Evolutionary conservation across 1,140 invertebrate species (phyloP).

Genomic region (Chironomus tepperi): DNA sequence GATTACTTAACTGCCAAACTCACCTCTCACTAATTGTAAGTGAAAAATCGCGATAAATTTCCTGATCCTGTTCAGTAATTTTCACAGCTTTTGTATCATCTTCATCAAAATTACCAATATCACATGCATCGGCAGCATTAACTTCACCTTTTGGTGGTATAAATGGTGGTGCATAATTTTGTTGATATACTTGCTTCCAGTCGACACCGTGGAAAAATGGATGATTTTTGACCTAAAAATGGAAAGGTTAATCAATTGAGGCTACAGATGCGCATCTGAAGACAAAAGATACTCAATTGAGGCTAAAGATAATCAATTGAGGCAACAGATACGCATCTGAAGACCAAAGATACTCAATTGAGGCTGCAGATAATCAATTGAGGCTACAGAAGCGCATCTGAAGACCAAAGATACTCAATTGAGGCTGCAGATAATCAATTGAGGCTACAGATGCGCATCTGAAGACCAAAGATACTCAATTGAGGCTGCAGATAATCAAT

Average conservation of each 20-base stretch:
- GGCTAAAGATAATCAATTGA: too few species aligned
- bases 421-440: too few species aligned
- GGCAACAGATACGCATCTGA: too few species aligned
- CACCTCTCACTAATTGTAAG: constrained; percentile 91
- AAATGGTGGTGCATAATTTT: constrained; percentile 95
- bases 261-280: constrained; percentile 17
- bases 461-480: too few species aligned
- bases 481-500: too few species aligned
- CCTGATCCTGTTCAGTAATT: constrained; percentile 93
- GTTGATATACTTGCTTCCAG: constrained; percentile 97
- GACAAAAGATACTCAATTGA: constrained; percentile 6
- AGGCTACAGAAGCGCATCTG: too few species aligned
- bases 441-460: too few species aligned
- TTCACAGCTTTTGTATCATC: constrained; percentile 99
- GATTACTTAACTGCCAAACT: not conserved
- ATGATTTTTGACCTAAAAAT: constrained; percentile 83
- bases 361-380: too few species aligned
- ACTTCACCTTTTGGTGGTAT: constrained; percentile 98
- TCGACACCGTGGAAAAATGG: constrained; percentile 95
- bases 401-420: too few species aligned
- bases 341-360: too few species aligned
- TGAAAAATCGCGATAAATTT: constrained; percentile 97
- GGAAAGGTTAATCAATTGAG: constrained; percentile 16
- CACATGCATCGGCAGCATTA: constrained; percentile 99
- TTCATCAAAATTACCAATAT: constrained; percentile 99